Conservation (phyloP, 2,888 invertebrate species). For the Nymphalis polychloros region DNA sequence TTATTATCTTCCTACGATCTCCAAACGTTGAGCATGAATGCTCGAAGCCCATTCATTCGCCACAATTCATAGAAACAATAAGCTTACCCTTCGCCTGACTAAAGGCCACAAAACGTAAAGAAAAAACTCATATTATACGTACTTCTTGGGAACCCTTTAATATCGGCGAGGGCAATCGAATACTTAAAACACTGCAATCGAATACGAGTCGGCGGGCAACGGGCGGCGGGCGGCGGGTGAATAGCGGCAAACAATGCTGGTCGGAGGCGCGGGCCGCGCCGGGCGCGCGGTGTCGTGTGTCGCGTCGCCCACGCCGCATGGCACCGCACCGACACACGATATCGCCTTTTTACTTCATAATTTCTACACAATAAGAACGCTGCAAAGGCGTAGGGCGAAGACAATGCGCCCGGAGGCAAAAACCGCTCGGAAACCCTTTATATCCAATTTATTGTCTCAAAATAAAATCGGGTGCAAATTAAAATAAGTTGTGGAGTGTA, state of each 20-base stretch:
- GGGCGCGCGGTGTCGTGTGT: slow-evolving; percentile 49
- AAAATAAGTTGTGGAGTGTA: slow-evolving; percentile 69
- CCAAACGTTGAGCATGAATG: slow-evolving; percentile 69
- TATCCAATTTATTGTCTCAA: slow-evolving; percentile 78
- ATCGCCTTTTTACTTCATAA: slow-evolving; percentile 80
- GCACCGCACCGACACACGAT: slow-evolving; percentile 71
- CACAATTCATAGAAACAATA: slow-evolving; percentile 78
- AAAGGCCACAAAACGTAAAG: slow-evolving; percentile 66
- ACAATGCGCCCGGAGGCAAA: slow-evolving; percentile 81
- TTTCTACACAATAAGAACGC: slow-evolving; percentile 73
- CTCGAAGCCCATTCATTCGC: slow-evolving; percentile 70
- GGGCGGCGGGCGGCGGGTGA: slow-evolving; percentile 54
- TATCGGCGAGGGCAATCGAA: slow-evolving; percentile 77
- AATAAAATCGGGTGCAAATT: slow-evolving; percentile 82
- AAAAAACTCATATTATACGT: slow-evolving; percentile 64
- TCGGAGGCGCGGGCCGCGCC: slow-evolving; percentile 46
- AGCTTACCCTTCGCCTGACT: slow-evolving; percentile 73
- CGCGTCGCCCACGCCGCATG: slow-evolving; percentile 46
- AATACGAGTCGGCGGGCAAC: slow-evolving; percentile 58
- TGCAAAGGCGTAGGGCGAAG: slow-evolving; percentile 78
- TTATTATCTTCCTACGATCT: slow-evolving; percentile 75
- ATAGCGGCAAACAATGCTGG: slow-evolving; percentile 37
- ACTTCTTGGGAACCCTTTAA: slow-evolving; percentile 79
- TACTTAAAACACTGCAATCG: slow-evolving; percentile 79
- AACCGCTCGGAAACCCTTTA: slow-evolving; percentile 79